phyloP scores from a whole-genome alignment of 1,140 invertebrate genomes.

The Bombus breviceps region DNA sequence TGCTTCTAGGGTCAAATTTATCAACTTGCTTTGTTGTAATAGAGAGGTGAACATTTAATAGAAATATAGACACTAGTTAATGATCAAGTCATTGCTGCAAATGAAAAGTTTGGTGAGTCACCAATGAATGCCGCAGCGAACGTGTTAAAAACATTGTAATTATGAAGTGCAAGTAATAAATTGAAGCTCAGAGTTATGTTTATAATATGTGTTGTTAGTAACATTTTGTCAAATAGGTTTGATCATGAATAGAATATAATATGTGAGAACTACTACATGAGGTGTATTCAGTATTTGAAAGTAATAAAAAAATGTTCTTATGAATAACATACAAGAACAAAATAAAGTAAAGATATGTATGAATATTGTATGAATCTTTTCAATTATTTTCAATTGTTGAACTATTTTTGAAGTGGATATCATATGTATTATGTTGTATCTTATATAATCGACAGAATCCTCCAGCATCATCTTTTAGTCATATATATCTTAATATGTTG shows the following conservation, averaged over 20 bases:
- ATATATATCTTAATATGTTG: slow-evolving; percentile 52
- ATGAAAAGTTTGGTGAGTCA: slow-evolving; percentile 55
- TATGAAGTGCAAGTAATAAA: slow-evolving; percentile 38
- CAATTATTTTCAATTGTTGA: neutral
- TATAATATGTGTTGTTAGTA: slow-evolving; percentile 1
- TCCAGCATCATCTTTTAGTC: slow-evolving; percentile 46
- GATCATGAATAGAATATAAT: neutral
- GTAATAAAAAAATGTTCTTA: neutral
- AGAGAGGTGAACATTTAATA: slow-evolving; percentile 52
- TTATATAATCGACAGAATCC: slow-evolving; percentile 6
- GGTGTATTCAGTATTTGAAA: neutral
- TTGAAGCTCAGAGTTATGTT: neutral
- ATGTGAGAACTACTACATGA: neutral
- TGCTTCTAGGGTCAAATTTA: slow-evolving; percentile 56
- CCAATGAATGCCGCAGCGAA: slow-evolving; percentile 51
- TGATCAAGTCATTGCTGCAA: slow-evolving; percentile 49
- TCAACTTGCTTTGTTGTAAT: slow-evolving; percentile 54
- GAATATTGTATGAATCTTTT: neutral
- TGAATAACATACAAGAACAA: neutral
- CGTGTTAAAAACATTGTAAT: slow-evolving; percentile 49
- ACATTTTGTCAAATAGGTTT: slow-evolving; percentile 1
- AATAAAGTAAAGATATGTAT: neutral
- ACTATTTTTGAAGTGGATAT: neutral
- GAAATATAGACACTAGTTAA: slow-evolving; percentile 54
- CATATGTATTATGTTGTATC: neutral